Evolutionary conservation across 2,888 invertebrate species (phyloP), one percentile per base, ranked within the genome.

Genomic region (Lasiommata megera): DNA sequence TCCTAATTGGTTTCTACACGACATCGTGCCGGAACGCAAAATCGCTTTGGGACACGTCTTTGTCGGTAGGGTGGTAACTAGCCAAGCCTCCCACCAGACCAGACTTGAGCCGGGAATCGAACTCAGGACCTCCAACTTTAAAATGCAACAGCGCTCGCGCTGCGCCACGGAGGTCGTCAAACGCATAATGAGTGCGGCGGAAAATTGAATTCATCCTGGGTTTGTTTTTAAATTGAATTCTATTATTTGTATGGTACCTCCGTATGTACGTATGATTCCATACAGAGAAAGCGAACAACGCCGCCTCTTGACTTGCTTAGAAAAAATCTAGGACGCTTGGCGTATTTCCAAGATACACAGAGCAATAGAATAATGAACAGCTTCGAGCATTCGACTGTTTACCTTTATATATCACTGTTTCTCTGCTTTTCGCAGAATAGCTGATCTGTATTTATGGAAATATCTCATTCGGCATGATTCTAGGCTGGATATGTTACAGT

Each of bases 321-420:
- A 58, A 58, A 60, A 64, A 62, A 64, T 31, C 11, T 61, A 63
- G 63, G 60, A 47, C 57, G 47, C 29, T 57, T 64, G 64, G 64
- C 64, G 14, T 29, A 36, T 11, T 38, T 55, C 63, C 63, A 63
- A 54, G 58, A 54, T 23, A 57, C 44, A 52, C 52, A 37, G 54
- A 63, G 54, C 52, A 46, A 63, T 37, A 54, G 54, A 54, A 63
- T 62, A 62, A 62, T 62, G 56, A 60, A 57, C 54, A 43, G 53
- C 58, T 31, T 40, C 43, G 56, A 54, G 44, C 44, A 54, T 59
- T 59, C 29, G 8, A 23, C 47, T 34, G 46, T 58, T 31, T 40
- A 37, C 28, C 51, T 29, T 16, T 5, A 11, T 37, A 40, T 51
- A 40, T n/a, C 16, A 28, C 14, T 38, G 28, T 51, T 40, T 38